Percentiles rank a stretch among this genome's conserved stretches.
These are phyloP conservation scores for Anolis apletophallus DNA, from an alignment of 2,797 vertebrate genomes.

Conservation along the genomic window DNA sequence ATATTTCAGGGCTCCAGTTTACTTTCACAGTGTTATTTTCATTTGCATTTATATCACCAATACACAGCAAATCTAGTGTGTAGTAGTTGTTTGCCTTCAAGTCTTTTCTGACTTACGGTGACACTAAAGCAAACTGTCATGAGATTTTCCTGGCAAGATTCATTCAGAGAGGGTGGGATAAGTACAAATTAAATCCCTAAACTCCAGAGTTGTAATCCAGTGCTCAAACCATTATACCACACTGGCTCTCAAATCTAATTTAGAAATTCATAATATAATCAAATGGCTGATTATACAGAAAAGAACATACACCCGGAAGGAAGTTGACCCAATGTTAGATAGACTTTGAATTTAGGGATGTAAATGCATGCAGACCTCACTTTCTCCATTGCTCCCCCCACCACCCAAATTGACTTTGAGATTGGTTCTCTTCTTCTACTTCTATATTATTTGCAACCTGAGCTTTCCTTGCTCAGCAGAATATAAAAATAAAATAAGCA, in stretches of 20 bases:
- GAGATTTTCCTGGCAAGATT: too few species aligned
- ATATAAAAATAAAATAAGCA: conserved; percentile 44
- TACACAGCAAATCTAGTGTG: background rate
- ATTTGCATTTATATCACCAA: conserved; percentile 4
- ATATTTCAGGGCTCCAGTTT: too few species aligned
- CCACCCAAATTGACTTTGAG: background rate
- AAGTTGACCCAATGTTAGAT: background rate
- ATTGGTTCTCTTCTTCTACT: conserved; percentile 15
- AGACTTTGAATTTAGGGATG: background rate
- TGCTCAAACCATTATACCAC: too few species aligned
- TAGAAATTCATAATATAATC: conserved; percentile 31
- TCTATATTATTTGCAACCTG: conserved; percentile 19
- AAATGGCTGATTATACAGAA: background rate
- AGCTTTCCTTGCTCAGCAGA: conserved; percentile 30
- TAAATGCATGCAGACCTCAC: background rate
- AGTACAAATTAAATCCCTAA: too few species aligned
- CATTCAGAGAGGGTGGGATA: too few species aligned
- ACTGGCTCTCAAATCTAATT: background rate
- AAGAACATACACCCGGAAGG: conserved; percentile 18
- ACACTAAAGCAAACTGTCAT: too few species aligned
- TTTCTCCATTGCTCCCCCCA: background rate
- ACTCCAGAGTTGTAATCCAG: too few species aligned
- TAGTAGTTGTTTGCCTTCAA: too few species aligned
- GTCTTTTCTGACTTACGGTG: too few species aligned
- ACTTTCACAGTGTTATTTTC: background rate